Evolutionary conservation across 2,113 vertebrate species (phyloP), one percentile per base, ranked within the genome.

Genomic region (Delphinus delphis): DNA sequence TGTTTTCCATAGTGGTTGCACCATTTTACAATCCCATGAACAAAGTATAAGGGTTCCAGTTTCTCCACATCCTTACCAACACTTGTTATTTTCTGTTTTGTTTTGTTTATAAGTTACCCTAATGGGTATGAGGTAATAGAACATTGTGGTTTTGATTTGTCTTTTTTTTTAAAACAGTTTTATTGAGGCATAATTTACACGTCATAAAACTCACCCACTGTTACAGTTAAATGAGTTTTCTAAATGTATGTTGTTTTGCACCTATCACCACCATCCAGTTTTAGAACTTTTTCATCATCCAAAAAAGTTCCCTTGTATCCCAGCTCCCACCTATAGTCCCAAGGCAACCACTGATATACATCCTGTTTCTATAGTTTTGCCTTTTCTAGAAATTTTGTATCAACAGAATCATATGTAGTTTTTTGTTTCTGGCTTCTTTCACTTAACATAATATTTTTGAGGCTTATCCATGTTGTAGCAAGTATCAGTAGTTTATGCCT

Each of bases 191-290:
- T 44, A 53, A 60, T 80, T 95, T 88, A 55, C 33, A 11, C 82
- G 6, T 53, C n/a, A 23, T 91, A 26, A 84, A 83, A 88, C 38
- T 68, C 31, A 88, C 47, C 20, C 70, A 67, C 38, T 90, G 47
- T 84, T 86, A 77, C 85, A 76, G 53, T 77, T 90, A 82, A 93
- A 41, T 92, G 36, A 96, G 38, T 96, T 95, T 70, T 76, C 41
- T 93, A 91, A 88, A 63, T 93, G 77, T 79, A 41, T 33, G 70
- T 41, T 38, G 18, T 88, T 96, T 95, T 93, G 38, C 47, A 84
- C 20, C 25, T 26, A 41, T 36, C 23, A 28, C 58, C 76, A 20
- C 71, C 82, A 85, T 85, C 65, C 63, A 70, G 76, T 50, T 95
- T 86, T 79, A 89, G 23, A 82, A 50, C 53, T 70, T 81, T 87